Evolutionary conservation across 2,797 vertebrate genomes (phyloP).

Genomic region (Todus mexicanus): DNA sequence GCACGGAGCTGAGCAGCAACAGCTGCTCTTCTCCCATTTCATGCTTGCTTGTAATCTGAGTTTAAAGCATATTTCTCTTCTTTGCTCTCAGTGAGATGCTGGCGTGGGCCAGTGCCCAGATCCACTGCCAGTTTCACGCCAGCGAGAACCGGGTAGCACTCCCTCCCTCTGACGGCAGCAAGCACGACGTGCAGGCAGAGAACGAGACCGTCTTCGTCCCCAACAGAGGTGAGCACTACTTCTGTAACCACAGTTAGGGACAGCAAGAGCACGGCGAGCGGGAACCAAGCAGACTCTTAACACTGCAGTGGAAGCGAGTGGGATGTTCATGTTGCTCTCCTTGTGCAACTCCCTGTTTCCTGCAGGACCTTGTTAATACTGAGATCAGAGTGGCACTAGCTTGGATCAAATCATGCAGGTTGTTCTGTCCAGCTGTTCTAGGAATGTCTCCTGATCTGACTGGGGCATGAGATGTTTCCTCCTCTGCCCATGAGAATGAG

Average conservation of each 20-base stretch:
- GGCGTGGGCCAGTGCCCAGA: slow-evolving; percentile 97
- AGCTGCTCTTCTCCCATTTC: not conserved
- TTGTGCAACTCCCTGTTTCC: not conserved
- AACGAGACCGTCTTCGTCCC: slow-evolving; percentile 96
- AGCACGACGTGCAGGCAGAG: slow-evolving; percentile 94
- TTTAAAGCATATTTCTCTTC: not conserved
- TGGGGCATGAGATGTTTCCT: not conserved
- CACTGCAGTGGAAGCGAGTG: accelerated
- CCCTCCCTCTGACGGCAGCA: slow-evolving; percentile 84
- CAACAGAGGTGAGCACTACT: slow-evolving; percentile 86
- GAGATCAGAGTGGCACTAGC: not conserved
- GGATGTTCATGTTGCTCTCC: not conserved
- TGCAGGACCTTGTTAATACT: not conserved
- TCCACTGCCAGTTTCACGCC: slow-evolving; percentile 97
- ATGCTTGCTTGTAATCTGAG: not conserved
- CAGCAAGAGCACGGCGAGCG: too few species aligned
- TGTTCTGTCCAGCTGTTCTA: not conserved
- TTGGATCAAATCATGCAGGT: not conserved
- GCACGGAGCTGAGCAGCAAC: not conserved
- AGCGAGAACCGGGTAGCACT: slow-evolving; percentile 90
- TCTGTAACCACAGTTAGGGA: accelerated
- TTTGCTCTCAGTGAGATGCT: slow-evolving; percentile 87
- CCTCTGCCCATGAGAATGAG: accelerated
- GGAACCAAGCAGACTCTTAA: not conserved
- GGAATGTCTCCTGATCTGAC: not conserved